Base-by-base conservation (phyloP, 2,888 invertebrate species). In the Metacarcinus magister region DNA sequence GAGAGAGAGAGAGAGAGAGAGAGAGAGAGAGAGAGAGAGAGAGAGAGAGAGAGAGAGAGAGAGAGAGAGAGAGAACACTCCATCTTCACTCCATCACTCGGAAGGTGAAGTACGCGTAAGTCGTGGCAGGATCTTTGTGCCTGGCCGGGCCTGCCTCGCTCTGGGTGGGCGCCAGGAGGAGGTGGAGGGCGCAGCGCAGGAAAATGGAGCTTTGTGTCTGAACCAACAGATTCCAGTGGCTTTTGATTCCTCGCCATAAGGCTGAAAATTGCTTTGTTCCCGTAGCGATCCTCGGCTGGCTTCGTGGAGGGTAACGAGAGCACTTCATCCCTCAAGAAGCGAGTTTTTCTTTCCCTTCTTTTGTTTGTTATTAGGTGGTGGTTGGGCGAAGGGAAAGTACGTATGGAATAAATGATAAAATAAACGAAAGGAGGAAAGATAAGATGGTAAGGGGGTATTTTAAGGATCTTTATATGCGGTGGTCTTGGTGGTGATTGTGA, bases 181-280 rank as follows among this genome's bases (percentile, higher is more conserved):
- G n/a, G 92, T 48, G 48, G 92, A 92, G 92, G 92, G 54, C 92
- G 28, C 92, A 23, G 90, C 13, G 44, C 44, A 90, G 90, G 92
- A 92, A 93, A 94, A 82, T 32, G 28, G 82, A 94, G 94, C 94
- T 94, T 94, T 94, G 94, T 94, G 94, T 82, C 82, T 94, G 44
- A 82, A 94, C 82, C 94, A 94, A 94, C 94, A 94, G 44, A 82
- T 39, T 82, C 94, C 39, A 75, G 82, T 94, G 82, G 94, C 82
- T 94, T 94, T 94, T 94, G 94, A 94, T 94, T 94, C 46, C 94
- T 19, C 39, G 16, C 94, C 44, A 75, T 94, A 94, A 94, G 94
- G 94, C n/a, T 94, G 82, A 82, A 67, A 75, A 94, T 75, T 19
- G 32, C 32, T 82, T 94, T 94, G 94, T 94, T 94, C 94, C 75